Evolutionary conservation across 2,113 vertebrate genomes (phyloP).

Genomic region (Antennarius striatus): DNA sequence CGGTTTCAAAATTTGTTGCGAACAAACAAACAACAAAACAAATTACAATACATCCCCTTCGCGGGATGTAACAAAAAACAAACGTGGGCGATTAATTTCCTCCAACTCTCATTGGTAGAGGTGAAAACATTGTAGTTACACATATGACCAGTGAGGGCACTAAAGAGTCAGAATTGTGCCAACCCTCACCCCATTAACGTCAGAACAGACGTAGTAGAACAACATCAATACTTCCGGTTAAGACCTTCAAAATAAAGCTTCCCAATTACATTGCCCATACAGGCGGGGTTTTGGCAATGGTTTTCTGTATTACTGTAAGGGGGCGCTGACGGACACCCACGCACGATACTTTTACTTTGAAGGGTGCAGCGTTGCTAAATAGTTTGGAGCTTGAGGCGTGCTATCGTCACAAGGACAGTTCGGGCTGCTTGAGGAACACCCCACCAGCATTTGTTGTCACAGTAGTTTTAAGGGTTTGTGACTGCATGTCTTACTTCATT

Average conservation of each 20-base stretch:
- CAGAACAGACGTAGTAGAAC: too few species aligned
- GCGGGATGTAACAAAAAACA: too few species aligned
- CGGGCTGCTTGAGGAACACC: not conserved
- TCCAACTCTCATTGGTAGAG: too few species aligned
- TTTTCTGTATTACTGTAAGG: not conserved
- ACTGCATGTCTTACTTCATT: fast-evolving
- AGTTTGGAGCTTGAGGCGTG: not conserved
- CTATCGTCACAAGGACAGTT: conserved; percentile 34
- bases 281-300: too few species aligned
- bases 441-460: not conserved
- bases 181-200: too few species aligned
- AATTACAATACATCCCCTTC: too few species aligned
- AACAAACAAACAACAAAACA: too few species aligned
- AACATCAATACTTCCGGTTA: conserved; percentile 7
- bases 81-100: too few species aligned
- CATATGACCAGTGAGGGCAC: too few species aligned
- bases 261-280: not conserved
- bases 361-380: conserved; percentile 1
- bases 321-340: not conserved
- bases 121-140: too few species aligned
- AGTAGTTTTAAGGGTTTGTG: conserved; percentile 14
- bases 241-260: conserved; percentile 20
- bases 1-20: too few species aligned
- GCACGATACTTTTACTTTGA: conserved; percentile 39
- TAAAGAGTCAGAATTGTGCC: too few species aligned